A percentile compares a stretch with the other conserved stretches of the same genome.
These are phyloP conservation scores for Bhutanitis thaidina DNA, from an alignment of 2,888 invertebrate species.

Conservation along the genomic window DNA sequence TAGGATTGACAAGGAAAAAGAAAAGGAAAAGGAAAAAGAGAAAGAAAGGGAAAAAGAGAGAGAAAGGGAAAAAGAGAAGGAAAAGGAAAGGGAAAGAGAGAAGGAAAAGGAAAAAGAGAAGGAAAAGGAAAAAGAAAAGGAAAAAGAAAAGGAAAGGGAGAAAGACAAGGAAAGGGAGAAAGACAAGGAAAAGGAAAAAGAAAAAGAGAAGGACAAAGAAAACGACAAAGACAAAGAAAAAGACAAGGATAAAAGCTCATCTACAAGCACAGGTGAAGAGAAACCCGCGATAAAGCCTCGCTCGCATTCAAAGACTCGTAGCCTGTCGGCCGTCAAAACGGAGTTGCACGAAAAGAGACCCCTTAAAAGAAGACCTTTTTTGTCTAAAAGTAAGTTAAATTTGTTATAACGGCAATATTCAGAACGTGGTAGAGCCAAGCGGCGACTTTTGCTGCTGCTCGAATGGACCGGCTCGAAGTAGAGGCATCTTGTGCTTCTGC, in stretches of 20 bases:
- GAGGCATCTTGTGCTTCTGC: too few species aligned
- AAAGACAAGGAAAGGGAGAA: conserved; percentile 37
- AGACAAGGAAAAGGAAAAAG: conserved; percentile 43
- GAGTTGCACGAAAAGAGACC: conserved; percentile 56
- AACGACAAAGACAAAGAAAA: conserved; percentile 38
- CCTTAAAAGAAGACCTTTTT: conserved; percentile 55
- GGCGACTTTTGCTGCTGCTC: too few species aligned
- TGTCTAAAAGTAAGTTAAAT: conserved; percentile 56
- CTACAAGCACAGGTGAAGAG: conserved; percentile 54
- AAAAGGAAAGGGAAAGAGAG: too few species aligned
- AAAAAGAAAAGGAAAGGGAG: conserved; percentile 29
- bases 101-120: too few species aligned
- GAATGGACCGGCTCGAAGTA: too few species aligned
- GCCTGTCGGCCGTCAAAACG: conserved; percentile 45
- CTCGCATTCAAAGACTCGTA: conserved; percentile 62
- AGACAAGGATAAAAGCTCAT: conserved; percentile 29
- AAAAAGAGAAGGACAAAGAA: conserved; percentile 39
- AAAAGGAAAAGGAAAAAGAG: background rate
- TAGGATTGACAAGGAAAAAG: too few species aligned
- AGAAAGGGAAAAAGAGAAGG: too few species aligned
- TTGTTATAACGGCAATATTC: too few species aligned
- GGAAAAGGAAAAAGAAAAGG: conserved; percentile 36
- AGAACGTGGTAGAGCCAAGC: too few species aligned
- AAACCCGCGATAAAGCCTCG: conserved; percentile 52
- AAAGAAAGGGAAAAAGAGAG: too few species aligned